Conservation (phyloP, 2,888 invertebrate species). For the Chymomyza fuscimana region DNA sequence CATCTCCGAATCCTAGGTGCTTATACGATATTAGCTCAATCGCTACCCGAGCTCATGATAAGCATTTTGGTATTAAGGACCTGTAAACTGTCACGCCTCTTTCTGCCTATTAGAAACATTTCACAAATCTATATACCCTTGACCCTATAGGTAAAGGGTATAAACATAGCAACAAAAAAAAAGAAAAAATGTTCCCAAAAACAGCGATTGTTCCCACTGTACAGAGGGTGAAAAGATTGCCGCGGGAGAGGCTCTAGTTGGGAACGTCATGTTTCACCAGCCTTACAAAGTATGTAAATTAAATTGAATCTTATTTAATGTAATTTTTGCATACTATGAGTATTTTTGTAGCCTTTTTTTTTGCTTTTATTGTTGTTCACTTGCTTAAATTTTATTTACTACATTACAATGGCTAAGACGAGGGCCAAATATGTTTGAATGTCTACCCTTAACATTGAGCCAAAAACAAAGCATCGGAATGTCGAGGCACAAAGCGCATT, state of each 20-base stretch:
- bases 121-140: no score
- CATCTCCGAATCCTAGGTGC: no score
- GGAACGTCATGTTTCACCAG: slow-evolving; percentile 9
- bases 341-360: slow-evolving; percentile 11
- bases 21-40: no score
- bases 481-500: slow-evolving; percentile 43
- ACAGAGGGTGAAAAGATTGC: neutral
- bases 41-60: no score
- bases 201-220: neutral
- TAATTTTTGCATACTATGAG: slow-evolving; percentile 9
- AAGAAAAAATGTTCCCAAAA: neutral
- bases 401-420: neutral
- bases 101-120: no score
- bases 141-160: no score
- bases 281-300: slow-evolving; percentile 18
- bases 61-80: no score
- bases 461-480: slow-evolving; percentile 36
- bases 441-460: slow-evolving; percentile 15
- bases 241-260: neutral
- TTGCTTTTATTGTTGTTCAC: slow-evolving; percentile 23
- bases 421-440: neutral
- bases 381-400: slow-evolving; percentile 35
- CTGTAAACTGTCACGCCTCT: no score
- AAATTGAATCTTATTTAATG: slow-evolving; percentile 39
- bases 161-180: neutral